phyloP scores from a whole-genome alignment of 2,888 invertebrate genomes.

The Polydrusus cervinus region DNA sequence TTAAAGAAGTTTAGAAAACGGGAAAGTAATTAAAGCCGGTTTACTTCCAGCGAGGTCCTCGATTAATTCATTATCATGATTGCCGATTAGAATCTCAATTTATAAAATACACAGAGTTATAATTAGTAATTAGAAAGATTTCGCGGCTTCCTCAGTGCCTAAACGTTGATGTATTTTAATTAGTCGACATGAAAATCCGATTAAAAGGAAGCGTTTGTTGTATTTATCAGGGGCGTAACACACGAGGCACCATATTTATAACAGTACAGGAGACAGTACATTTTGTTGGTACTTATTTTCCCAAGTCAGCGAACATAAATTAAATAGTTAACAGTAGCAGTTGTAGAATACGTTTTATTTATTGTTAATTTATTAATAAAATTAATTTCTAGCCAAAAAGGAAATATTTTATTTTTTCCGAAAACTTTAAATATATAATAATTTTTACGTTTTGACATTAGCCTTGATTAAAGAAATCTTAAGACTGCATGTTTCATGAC shows the following conservation, averaged over 20 bases:
- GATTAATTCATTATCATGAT: slow-evolving; percentile 73
- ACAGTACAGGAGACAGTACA: too few relatives aligned
- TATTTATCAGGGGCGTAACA: slow-evolving; percentile 62
- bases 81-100: slow-evolving; percentile 72
- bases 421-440: too few relatives aligned
- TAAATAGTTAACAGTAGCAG: too few relatives aligned
- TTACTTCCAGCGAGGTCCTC: slow-evolving; percentile 68
- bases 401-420: too few relatives aligned
- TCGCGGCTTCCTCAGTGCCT: slow-evolving; percentile 66
- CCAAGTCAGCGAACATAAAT: too few relatives aligned
- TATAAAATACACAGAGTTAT: slow-evolving; percentile 72
- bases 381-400: too few relatives aligned
- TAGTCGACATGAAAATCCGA: slow-evolving; percentile 67
- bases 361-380: too few relatives aligned
- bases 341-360: too few relatives aligned
- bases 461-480: too few relatives aligned
- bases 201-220: slow-evolving; percentile 69
- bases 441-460: too few relatives aligned
- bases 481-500: too few relatives aligned
- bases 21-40: slow-evolving; percentile 69
- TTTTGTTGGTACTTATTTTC: too few relatives aligned
- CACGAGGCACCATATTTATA: background rate
- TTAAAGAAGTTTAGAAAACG: slow-evolving; percentile 62
- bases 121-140: slow-evolving; percentile 72
- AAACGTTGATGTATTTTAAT: slow-evolving; percentile 71